A percentile compares a stretch with the other conserved stretches of the same genome.
Evolutionary conservation across 2,888 invertebrate genomes (phyloP).

Genomic region (Drosophila fungiperda): DNA sequence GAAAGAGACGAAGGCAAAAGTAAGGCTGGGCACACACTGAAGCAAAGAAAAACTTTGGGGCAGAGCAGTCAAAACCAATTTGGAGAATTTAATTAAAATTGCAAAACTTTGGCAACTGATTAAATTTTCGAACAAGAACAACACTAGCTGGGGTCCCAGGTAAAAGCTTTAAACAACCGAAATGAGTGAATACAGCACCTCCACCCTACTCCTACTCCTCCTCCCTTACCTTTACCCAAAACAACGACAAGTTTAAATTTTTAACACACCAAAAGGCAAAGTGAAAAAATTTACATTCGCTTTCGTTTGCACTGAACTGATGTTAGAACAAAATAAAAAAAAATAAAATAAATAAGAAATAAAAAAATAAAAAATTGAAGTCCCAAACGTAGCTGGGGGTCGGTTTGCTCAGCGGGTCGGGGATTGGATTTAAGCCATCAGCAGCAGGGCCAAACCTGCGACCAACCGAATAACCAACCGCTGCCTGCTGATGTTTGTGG

Average conservation of each 20-base stretch:
- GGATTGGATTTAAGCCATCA: conserved; percentile 66
- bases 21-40: conserved; percentile 19
- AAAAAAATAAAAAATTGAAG: conserved; percentile 63
- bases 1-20: conserved; percentile 1
- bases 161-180: conserved; percentile 73
- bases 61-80: conserved; percentile 83
- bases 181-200: conserved; percentile 8
- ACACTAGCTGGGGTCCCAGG: conserved; percentile 46
- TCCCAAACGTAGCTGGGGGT: conserved; percentile 35
- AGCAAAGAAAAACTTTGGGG: conserved; percentile 75
- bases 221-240: conserved; percentile 6
- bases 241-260: conserved; percentile 77
- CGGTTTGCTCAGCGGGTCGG: conserved; percentile 48
- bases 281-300: conserved; percentile 78
- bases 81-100: conserved; percentile 84
- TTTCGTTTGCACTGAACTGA: conserved; percentile 67
- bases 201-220: neutral
- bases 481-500: conserved; percentile 57
- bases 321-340: conserved; percentile 26
- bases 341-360: conserved; percentile 25
- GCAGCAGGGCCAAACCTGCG: conserved; percentile 46
- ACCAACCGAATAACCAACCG: conserved; percentile 47
- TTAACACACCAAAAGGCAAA: conserved; percentile 65
- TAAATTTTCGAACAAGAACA: conserved; percentile 76
- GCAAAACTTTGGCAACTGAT: conserved; percentile 84